Evolutionary conservation across 2,888 invertebrate species (phyloP), one percentile per base, ranked within the genome.

Genomic region (Sinodicranocentrus sp.): DNA sequence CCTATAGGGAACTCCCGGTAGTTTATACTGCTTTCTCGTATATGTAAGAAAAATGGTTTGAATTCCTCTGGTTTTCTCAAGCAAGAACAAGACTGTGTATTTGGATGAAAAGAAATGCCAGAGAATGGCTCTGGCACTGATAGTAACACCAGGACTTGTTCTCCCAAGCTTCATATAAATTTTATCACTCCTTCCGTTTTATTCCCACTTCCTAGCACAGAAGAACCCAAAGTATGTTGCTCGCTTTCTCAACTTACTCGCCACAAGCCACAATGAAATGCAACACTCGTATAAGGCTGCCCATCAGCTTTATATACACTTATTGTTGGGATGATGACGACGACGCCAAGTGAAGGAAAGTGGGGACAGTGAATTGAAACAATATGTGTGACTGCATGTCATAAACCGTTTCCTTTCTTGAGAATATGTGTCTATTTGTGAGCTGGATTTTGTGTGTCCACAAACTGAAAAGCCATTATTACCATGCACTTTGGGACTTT

Each of bases 81-180:
- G 33, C 59, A 78, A 48, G 48, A 48, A 19, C 48, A 48, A 3
- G n/a, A 48, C 48, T 48, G 17, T n/a, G n/a, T n/a, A n/a, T n/a
- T n/a, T n/a, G 48, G n/a, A 17, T 3, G 17, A 48, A 21, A 57
- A 57, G 57, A 23, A 57, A 21, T 23, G 57, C 21, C 5, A 15
- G 23, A 19, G 26, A 61, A 61, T n/a, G 19, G 61, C n/a, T 25
- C 26, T 61, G 61, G 61, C 33, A 63, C 33, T 28, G 39, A 57
- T 23, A 21, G 43, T 43, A 65, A 26, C 13, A 23, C 19, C 52
- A 33, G 15, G 33, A 10, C 70, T 48, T 43, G 39, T 57, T 75
- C 72, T 63, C 80, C 65, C 80, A 52, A 73, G 68, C 59, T 82
- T 73, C 67, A 73, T 82, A 82, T 82, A 82, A 82, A 82, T 68